Evolutionary conservation across 2,797 vertebrate species (phyloP), one percentile per base, ranked within the genome.

Genomic region (Melanotaenia pygmaea): DNA sequence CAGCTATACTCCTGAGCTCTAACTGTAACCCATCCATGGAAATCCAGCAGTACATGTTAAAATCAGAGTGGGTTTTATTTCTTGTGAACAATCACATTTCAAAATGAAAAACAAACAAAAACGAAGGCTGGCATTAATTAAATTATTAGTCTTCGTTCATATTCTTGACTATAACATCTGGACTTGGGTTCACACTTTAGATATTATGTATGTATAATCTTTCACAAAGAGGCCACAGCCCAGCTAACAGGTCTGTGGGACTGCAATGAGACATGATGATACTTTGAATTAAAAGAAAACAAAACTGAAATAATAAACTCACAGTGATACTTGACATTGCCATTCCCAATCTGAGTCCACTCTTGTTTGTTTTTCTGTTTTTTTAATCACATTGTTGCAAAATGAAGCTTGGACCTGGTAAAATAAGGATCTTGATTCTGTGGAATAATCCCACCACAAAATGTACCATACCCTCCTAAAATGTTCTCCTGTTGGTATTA

Each of bases 241-340:
- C 18, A 7, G 7, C 45, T 7, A n/a, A 47, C 2, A n/a, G 18
- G n/a, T n/a, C 22, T 53, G 22, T 24, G 3, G 10, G 47, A n/a
- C n/a, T 22, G 50, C 50, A 5, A 22, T 53, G 10, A 53, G 22
- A 22, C 50, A 53, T 13, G 22, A 24, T 18, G 51, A 50, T 37
- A 3, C 1, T 66, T 57, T 60, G 5, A 58, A 40, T 22, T 34
- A 45, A 70, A 54, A 66, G 58, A 59, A 57, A 57, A 65, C n/a
- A 50, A 50, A 50, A n/a, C 20, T 12, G 32, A 43, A 32, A 24
- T 37, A 32, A 40, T 9, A 43, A 34, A 16, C 13, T 57, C 16
- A 67, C 43, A 72, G 28, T 37, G 34, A 67, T 22, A 13, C n/a
- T 12, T 35, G 20, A 50, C 18, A n/a, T 12, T 35, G 20, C 9